Evolutionary conservation across 2,797 vertebrate genomes (phyloP), one percentile per base, ranked within the genome.

Genomic region (Trachops cirrhosus): DNA sequence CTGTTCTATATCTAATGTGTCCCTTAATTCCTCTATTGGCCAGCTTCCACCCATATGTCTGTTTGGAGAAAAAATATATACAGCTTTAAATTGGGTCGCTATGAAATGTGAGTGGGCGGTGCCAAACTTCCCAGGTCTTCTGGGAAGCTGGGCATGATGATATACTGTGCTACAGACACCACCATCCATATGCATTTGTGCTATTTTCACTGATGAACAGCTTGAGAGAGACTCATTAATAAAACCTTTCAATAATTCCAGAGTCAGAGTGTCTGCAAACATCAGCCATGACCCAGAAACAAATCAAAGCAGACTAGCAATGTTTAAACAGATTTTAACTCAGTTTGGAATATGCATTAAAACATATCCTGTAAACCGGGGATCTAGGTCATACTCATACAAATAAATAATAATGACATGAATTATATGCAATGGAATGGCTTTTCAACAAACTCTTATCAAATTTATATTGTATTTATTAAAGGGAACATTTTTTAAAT

Each of bases 241-340:
- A 97, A 94, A 96, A 91, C 41, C 39, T 97, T 88, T 71, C 70
- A 87, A 41, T 95, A 92, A 89, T 68, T 93, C 86, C 71, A 91
- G 92, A 91, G 89, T 96, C 85, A 94, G 32, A 89, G 52, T 95
- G 26, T 95, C 93, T 95, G 44, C 44, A 96, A 95, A 96, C 79
- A 96, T 86, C 41, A 91, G 75, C 24, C 24, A 80, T 89, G 67
- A 70, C 95, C 91, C 62, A 88, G 86, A 97, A 97, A 93, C 85
- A 96, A 92, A 95, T 89, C 79, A 75, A 96, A 96, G 74, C 15
- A 85, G 59, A 15, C 46, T 77, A 84, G 67, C 94, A 79, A 96
- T 34, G 54, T 92, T 70, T 93, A 86, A 95, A 93, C 52, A 95
- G 64, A 94, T 37, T 70, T 87, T 41, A 86, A 93, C 37, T 77